Conservation (phyloP, 2,888 invertebrate species). For the Unio pictorum region DNA sequence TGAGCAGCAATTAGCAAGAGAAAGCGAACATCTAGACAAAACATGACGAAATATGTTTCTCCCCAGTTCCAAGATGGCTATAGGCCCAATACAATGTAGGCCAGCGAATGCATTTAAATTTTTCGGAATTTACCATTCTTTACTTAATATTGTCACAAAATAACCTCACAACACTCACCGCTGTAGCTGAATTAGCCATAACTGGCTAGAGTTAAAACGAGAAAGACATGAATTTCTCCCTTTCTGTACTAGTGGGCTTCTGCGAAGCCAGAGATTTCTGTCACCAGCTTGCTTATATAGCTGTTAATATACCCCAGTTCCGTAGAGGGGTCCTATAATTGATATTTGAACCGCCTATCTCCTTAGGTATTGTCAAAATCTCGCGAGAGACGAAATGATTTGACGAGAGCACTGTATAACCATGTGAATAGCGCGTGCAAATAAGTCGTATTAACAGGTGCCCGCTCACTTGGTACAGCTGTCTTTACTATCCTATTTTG, state of each 20-base stretch:
- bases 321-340: slow-evolving; percentile 44
- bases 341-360: slow-evolving; percentile 11
- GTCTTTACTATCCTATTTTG: too few relatives aligned
- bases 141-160: not conserved
- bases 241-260: slow-evolving; percentile 47
- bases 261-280: slow-evolving; percentile 50
- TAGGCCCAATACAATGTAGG: too few relatives aligned
- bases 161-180: slow-evolving; percentile 41
- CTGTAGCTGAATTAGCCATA: slow-evolving; percentile 46
- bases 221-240: slow-evolving; percentile 11
- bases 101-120: too few relatives aligned
- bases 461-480: too few relatives aligned
- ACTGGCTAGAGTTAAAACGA: slow-evolving; percentile 8
- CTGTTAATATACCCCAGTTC: slow-evolving; percentile 45
- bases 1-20: too few relatives aligned
- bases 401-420: too few relatives aligned
- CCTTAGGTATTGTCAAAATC: slow-evolving; percentile 10
- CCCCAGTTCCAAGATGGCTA: not conserved
- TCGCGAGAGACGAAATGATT: not conserved
- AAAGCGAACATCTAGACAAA: too few relatives aligned
- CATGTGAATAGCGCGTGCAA: too few relatives aligned
- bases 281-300: slow-evolving; percentile 57
- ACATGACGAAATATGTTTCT: too few relatives aligned
- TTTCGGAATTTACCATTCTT: too few relatives aligned
- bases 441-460: too few relatives aligned